phyloP scores from a whole-genome alignment of 2,113 vertebrate genomes.

The Lepus americanus region DNA sequence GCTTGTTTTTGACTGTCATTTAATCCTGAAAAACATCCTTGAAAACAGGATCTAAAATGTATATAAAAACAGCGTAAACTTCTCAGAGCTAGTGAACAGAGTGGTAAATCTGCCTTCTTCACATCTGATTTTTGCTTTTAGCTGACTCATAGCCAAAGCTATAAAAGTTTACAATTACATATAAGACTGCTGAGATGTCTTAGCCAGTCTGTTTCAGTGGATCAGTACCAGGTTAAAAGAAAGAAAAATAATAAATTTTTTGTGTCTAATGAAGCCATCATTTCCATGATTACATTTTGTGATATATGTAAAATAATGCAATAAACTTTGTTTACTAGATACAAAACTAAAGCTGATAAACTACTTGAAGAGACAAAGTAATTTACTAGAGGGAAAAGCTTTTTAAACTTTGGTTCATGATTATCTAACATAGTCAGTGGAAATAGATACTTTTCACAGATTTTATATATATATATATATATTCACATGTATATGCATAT shows the following conservation, averaged over 20 bases:
- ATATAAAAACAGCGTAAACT: constrained; percentile 40
- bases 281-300: constrained; percentile 56
- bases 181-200: constrained; percentile 40
- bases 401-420: constrained; percentile 22
- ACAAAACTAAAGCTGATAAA: constrained; percentile 46
- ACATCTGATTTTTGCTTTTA: constrained; percentile 54
- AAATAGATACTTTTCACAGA: constrained; percentile 40
- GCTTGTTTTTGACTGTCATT: constrained; percentile 22
- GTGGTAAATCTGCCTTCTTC: constrained; percentile 49
- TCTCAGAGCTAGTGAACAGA: constrained; percentile 19
- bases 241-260: constrained; percentile 29
- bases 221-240: constrained; percentile 29
- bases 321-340: background rate
- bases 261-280: constrained; percentile 55
- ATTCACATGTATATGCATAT: background rate
- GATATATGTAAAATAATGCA: constrained; percentile 35
- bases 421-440: background rate
- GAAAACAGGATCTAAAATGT: constrained; percentile 53
- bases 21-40: constrained; percentile 33
- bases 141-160: constrained; percentile 44
- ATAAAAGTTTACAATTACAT: constrained; percentile 52
- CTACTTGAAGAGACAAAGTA: background rate
- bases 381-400: background rate
- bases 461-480: background rate
- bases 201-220: constrained; percentile 35